Percentiles rank a stretch among this genome's conserved stretches.
Evolutionary conservation across 2,888 invertebrate species (phyloP).

Genomic region (Spialia ferax): DNA sequence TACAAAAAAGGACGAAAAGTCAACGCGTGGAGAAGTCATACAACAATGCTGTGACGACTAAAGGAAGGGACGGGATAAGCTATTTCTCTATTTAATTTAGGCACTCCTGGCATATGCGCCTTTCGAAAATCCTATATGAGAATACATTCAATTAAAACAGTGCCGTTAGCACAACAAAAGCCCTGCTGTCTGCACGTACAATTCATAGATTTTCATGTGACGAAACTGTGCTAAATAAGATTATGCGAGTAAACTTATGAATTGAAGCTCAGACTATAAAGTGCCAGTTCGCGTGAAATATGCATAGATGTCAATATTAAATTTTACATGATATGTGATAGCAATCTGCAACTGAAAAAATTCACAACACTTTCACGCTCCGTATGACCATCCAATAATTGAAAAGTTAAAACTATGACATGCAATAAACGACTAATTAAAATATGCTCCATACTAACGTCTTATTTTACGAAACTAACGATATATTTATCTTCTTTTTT

Average conservation of each 20-base stretch:
- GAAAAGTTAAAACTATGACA: slow-evolving; percentile 78
- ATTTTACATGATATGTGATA: slow-evolving; percentile 65
- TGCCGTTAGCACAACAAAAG: slow-evolving; percentile 13
- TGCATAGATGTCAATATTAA: not conserved
- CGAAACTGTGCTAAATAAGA: slow-evolving; percentile 42
- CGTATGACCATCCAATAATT: slow-evolving; percentile 62
- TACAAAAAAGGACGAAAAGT: slow-evolving; percentile 34
- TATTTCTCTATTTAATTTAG: slow-evolving; percentile 54
- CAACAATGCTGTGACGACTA: slow-evolving; percentile 46
- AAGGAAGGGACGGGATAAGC: slow-evolving; percentile 46
- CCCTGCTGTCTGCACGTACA: slow-evolving; percentile 56
- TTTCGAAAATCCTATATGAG: slow-evolving; percentile 42
- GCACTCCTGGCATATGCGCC: slow-evolving; percentile 56
- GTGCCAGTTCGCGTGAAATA: not conserved
- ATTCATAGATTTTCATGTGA: slow-evolving; percentile 51
- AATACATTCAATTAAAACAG: slow-evolving; percentile 24
- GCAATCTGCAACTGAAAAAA: slow-evolving; percentile 65
- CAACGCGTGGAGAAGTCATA: slow-evolving; percentile 57
- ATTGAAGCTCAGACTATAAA: slow-evolving; percentile 35
- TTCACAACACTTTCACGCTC: slow-evolving; percentile 58
- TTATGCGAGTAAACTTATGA: slow-evolving; percentile 24
- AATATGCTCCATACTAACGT: slow-evolving; percentile 79
- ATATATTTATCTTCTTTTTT: slow-evolving; percentile 74
- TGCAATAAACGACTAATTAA: slow-evolving; percentile 83
- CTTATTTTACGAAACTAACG: slow-evolving; percentile 80